Evolutionary conservation across 2,888 invertebrate genomes (phyloP), one percentile per base, ranked within the genome.

Genomic region (Boloria euphrosyne): DNA sequence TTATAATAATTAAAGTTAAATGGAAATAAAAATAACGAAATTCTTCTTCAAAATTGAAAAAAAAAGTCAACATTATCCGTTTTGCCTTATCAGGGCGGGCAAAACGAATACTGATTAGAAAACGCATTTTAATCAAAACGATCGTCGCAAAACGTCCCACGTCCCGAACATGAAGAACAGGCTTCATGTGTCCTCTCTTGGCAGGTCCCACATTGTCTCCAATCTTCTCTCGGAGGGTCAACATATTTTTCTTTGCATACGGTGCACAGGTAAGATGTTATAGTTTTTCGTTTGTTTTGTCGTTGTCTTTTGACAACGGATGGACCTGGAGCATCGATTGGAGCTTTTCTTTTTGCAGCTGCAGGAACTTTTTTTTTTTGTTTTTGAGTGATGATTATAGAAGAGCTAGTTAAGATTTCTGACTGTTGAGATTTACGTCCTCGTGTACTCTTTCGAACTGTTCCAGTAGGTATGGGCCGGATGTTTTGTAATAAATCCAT

Each of bases 11-110:
- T 51, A 51, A 51, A 51, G 16, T 16, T n/a, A n/a, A n/a, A n/a
- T n/a, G n/a, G 17, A 51, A 51, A 51, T 51, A 51, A 51, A 51
- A 51, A 51, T 51, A 51, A 51, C 13, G 51, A 51, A 51, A 4
- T 51, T 16, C 18, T 51, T 18, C 4, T 4, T 46, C 46, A 46
- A 46, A 46, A 17, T 51, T 17, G 2, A 51, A 51, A 51, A 51
- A 51, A 51, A 51, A 51, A 51, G 51, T 51, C 51, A 51, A 51
- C 51, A 51, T 51, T 51, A 51, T 51, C 51, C 17, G 51, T 51
- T 51, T 51, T 51, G 51, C 51, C 51, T 18, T 51, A 51, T 18
- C 51, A 51, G 51, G 51, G 51, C 51, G 51, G 51, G 51, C 16
- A 51, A 51, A 51, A 51, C 51, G 18, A 51, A 51, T 51, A 51